Percentiles rank a stretch among this genome's conserved stretches.
Conservation (phyloP, 2,888 invertebrate species). For the Strigamia transsilvanica region DNA sequence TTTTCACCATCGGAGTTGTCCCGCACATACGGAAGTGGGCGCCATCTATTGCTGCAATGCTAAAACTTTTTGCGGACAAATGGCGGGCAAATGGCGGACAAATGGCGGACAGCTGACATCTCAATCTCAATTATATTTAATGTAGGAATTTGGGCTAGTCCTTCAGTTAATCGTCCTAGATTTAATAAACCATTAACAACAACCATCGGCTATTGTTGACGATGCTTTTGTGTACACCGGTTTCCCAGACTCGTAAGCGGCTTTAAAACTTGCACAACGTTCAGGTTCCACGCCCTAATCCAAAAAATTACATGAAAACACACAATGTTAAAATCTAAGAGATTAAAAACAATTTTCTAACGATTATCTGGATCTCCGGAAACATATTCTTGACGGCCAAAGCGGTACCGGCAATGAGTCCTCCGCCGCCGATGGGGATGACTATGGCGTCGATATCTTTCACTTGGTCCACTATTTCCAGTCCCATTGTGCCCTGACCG, state of each 20-base stretch:
- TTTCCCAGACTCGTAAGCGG: constrained; percentile 74
- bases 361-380: constrained; percentile 84
- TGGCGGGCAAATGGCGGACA: no score
- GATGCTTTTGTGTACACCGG: constrained; percentile 74
- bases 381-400: constrained; percentile 86
- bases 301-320: constrained; percentile 12
- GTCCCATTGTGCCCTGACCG: constrained; percentile 91
- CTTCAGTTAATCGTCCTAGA: no score
- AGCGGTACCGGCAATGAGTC: constrained; percentile 88
- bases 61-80: no score
- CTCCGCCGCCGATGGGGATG: constrained; percentile 94
- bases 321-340: not conserved
- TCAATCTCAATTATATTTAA: no score
- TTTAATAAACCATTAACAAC: no score
- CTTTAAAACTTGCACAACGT: constrained; percentile 84
- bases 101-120: no score
- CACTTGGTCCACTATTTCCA: constrained; percentile 92
- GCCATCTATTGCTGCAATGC: no score
- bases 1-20: no score
- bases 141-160: no score
- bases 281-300: constrained; percentile 89
- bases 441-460: constrained; percentile 86
- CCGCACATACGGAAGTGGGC: no score
- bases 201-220: constrained; percentile 87
- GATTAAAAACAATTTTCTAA: constrained; percentile 67